Conservation (phyloP, 2,797 vertebrate genomes). For the Eremophila alpestris region DNA sequence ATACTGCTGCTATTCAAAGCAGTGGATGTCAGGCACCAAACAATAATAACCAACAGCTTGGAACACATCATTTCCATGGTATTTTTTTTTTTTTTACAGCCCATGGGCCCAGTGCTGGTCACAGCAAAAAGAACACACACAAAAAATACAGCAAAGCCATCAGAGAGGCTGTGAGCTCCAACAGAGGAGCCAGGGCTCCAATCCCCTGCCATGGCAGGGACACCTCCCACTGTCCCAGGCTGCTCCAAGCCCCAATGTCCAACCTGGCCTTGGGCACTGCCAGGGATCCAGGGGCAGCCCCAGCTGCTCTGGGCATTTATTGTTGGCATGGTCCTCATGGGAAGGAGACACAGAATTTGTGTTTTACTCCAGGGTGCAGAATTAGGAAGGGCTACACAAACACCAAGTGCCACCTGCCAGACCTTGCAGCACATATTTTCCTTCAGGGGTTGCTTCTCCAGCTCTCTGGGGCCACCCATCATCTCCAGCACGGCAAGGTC, state of each 20-base stretch:
- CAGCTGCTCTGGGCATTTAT: neutral
- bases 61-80: neutral
- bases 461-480: neutral
- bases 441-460: neutral
- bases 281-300: neutral
- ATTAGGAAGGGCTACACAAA: neutral
- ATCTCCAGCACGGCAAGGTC: fast-evolving
- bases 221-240: fast-evolving
- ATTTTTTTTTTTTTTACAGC: neutral
- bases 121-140: neutral
- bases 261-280: neutral
- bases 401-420: neutral
- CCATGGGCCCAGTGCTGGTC: neutral
- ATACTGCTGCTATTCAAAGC: neutral
- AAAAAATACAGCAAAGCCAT: neutral
- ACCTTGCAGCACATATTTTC: neutral
- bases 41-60: neutral
- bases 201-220: neutral
- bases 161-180: neutral
- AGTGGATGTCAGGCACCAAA: neutral
- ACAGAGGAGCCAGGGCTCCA: neutral
- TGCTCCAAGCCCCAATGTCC: neutral
- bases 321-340: neutral
- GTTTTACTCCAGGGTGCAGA: neutral
- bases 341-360: neutral